Evolutionary conservation across 2,888 invertebrate species (phyloP).

Genomic region (Drosophila peninsularis): DNA sequence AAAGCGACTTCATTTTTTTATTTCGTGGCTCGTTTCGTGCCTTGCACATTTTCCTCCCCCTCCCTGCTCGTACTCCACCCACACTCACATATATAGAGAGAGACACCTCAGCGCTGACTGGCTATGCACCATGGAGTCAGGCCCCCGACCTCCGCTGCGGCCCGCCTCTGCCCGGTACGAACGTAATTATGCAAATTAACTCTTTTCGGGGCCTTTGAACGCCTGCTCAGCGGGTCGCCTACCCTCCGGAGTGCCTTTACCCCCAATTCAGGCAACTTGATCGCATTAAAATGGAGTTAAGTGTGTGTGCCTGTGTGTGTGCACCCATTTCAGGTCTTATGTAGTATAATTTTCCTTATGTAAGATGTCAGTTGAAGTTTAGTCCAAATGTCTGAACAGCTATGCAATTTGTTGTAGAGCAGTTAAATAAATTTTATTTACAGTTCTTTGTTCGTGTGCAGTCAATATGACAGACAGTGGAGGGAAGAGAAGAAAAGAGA

Average conservation of each 20-base stretch:
- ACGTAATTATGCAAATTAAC: conserved; percentile 78
- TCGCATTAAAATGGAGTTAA: conserved; percentile 48
- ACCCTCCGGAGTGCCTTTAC: conserved; percentile 11
- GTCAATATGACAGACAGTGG: conserved; percentile 67
- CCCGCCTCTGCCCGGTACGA: conserved; percentile 26
- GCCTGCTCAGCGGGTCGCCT: conserved; percentile 67
- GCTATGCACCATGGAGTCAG: conserved; percentile 59
- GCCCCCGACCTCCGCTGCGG: conserved; percentile 9
- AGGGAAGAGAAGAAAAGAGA: neutral
- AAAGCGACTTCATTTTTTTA: conserved; percentile 77
- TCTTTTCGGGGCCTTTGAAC: conserved; percentile 78
- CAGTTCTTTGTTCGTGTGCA: conserved; percentile 72
- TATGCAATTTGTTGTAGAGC: conserved; percentile 73
- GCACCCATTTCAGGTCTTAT: conserved; percentile 24
- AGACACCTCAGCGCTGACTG: conserved; percentile 15
- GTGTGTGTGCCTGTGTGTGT: conserved; percentile 27
- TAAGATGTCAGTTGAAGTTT: conserved; percentile 72
- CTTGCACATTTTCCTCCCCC: conserved; percentile 51
- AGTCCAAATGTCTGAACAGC: conserved; percentile 41
- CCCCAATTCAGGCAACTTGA: conserved; percentile 21
- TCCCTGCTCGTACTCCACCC: conserved; percentile 17
- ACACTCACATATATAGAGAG: conserved; percentile 21
- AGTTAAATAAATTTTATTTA: conserved; percentile 59
- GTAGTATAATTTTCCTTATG: conserved; percentile 64
- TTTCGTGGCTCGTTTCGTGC: conserved; percentile 61